Percentiles rank a stretch among this genome's conserved stretches.
Conservation (phyloP, 2,888 invertebrate species). For the Tiliacea citrago region DNA sequence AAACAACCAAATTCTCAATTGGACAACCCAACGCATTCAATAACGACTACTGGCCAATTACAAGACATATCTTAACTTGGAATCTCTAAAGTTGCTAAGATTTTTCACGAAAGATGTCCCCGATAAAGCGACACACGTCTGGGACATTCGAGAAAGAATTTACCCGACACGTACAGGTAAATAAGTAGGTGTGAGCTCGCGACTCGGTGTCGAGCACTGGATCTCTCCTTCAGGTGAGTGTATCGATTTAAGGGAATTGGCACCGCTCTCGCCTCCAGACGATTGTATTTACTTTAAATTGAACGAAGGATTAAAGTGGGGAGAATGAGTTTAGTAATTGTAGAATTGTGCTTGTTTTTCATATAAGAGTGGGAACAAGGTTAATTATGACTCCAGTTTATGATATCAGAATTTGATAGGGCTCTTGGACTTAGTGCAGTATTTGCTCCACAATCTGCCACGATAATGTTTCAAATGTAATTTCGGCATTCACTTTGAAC, state of each 20-base stretch:
- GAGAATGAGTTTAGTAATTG: constrained; percentile 12
- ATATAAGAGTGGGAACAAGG: too few relatives aligned
- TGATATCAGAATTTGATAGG: background rate
- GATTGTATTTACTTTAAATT: constrained; percentile 50
- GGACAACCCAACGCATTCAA: too few relatives aligned
- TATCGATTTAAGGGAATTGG: constrained; percentile 50
- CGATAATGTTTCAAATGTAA: background rate
- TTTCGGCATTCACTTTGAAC: background rate
- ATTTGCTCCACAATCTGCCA: background rate
- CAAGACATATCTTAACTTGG: background rate
- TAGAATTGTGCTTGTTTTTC: background rate
- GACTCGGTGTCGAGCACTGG: constrained; percentile 30
- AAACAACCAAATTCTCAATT: too few relatives aligned
- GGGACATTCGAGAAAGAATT: constrained; percentile 15
- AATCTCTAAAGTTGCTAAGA: background rate
- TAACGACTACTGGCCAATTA: too few relatives aligned
- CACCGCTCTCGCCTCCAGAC: constrained; percentile 19
- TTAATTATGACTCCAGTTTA: too few relatives aligned
- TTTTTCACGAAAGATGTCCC: background rate
- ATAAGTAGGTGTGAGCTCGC: constrained; percentile 39
- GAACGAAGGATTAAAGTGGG: constrained; percentile 26
- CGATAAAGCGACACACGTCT: background rate
- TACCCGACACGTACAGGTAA: constrained; percentile 33
- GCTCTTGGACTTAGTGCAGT: background rate
- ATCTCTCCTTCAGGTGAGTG: constrained; percentile 44